Conservation (phyloP, 30 jellyfish, hydroid and myxozoan genomes). For the Hydractinia echinata region DNA sequence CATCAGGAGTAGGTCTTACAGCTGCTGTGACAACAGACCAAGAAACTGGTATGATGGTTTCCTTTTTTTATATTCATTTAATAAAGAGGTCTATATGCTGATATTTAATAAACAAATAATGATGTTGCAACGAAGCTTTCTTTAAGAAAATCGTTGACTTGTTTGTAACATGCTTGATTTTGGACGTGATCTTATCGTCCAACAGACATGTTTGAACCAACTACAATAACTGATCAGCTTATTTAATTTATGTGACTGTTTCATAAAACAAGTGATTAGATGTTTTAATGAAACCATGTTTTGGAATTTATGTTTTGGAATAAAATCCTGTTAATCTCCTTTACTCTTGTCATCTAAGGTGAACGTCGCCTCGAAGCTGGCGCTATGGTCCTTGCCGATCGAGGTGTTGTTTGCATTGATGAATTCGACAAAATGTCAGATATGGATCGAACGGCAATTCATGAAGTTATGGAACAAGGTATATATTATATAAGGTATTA, state of each 20-base stretch:
- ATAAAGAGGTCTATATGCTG: too few species aligned
- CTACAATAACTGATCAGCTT: too few species aligned
- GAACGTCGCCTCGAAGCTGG: constrained; percentile 96
- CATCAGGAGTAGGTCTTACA: constrained; percentile 99
- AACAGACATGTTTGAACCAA: too few species aligned
- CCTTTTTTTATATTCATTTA: neutral
- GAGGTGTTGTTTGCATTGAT: constrained; percentile 75
- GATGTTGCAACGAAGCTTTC: too few species aligned
- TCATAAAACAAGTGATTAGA: neutral
- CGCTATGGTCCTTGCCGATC: constrained; percentile 75
- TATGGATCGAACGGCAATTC: constrained; percentile 97
- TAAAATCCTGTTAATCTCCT: neutral
- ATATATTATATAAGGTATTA: neutral
- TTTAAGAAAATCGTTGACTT: too few species aligned
- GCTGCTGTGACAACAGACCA: constrained; percentile 99
- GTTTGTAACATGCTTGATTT: too few species aligned
- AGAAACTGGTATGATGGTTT: constrained; percentile 79
- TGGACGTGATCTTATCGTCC: too few species aligned
- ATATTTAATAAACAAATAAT: too few species aligned
- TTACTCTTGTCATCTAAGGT: constrained; percentile 35
- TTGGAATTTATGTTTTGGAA: neutral
- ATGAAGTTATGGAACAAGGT: constrained; percentile 99
- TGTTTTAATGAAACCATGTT: neutral
- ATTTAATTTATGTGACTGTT: too few species aligned
- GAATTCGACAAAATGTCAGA: constrained; percentile 93